Conservation (phyloP, 2,797 vertebrate genomes). For the Bovichtus diacanthus region DNA sequence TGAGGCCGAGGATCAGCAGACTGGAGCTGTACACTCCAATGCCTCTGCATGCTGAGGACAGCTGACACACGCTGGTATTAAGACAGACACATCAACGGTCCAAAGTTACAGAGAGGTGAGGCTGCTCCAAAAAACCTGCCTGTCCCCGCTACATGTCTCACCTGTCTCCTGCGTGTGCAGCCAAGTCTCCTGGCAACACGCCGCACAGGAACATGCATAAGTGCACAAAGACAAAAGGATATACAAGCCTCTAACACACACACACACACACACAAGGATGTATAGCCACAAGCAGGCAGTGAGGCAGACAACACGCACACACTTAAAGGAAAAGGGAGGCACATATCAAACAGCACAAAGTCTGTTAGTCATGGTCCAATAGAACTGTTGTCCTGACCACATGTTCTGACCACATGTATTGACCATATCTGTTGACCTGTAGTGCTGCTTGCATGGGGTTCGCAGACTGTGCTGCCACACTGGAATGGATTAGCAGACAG, state of each 20-base stretch:
- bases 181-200: conserved; percentile 69
- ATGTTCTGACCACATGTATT: conserved; percentile 80
- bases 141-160: conserved; percentile 78
- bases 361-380: conserved; percentile 70
- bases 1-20: conserved; percentile 78
- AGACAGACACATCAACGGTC: conserved; percentile 82
- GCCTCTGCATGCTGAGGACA: conserved; percentile 85
- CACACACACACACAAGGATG: conserved; percentile 1
- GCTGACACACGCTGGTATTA: conserved; percentile 84
- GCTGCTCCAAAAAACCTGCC: conserved; percentile 75
- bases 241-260: conserved; percentile 28
- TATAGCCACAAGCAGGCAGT: conserved; percentile 18
- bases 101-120: conserved; percentile 66
- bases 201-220: conserved; percentile 26
- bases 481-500: conserved; percentile 85
- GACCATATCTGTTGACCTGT: conserved; percentile 80
- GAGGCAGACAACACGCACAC: background rate
- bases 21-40: conserved; percentile 86
- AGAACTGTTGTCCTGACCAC: conserved; percentile 75
- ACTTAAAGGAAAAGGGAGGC: background rate
- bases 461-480: conserved; percentile 71
- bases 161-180: conserved; percentile 76
- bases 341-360: conserved; percentile 22
- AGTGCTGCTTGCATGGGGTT: conserved; percentile 69
- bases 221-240: conserved; percentile 68